Evolutionary conservation across 2,113 vertebrate genomes (phyloP), one percentile per base, ranked within the genome.

Genomic region (Pseudorhombus dupliciocellatus): DNA sequence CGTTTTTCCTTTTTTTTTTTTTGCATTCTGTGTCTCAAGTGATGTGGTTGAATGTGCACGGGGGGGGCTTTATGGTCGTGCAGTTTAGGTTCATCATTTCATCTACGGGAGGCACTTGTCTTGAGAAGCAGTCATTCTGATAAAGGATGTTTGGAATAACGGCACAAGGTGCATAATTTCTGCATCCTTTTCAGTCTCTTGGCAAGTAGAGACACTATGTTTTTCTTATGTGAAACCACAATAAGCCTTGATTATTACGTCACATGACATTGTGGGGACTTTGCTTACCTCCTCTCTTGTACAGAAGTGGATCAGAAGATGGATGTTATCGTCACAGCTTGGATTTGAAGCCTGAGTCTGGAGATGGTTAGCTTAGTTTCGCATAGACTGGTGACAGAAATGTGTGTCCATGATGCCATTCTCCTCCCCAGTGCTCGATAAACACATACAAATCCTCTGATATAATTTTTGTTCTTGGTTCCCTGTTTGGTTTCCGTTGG

Each of bases 11-110:
- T 76, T 37, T 59, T 18, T 44, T 18, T 44, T 75, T 51, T 70
- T 83, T 54, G 72, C 51, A 73, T 71, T 78, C 62, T 57, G 53
- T 69, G 30, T 40, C 53, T 75, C 46, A 63, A 26, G 31, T 61
- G 56, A 72, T 58, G 34, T 21, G 37, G 18, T 54, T 1, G 1
- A 8, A 50, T 44, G 67, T 60, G 40, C 60, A 28, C 22, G 0
- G 9, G 25, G 9, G 25, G 30, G 66, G 46, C 34, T 46, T 24
- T 14, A 40, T 67, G 9, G 73, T 56, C 11, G 10, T 42, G 34
- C 15, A 1, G 6, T 25, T 50, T 12, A 4, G 18, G 53, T 70
- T 64, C 20, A 65, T 56, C 18, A 55, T 31, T 70, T 54, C 51
- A 37, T n/a, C 77, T 56, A 46, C 58, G 52, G 30, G 14, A 15